Evolutionary conservation across 1,140 invertebrate genomes (phyloP).

Genomic region (Brachionus koreanus): DNA sequence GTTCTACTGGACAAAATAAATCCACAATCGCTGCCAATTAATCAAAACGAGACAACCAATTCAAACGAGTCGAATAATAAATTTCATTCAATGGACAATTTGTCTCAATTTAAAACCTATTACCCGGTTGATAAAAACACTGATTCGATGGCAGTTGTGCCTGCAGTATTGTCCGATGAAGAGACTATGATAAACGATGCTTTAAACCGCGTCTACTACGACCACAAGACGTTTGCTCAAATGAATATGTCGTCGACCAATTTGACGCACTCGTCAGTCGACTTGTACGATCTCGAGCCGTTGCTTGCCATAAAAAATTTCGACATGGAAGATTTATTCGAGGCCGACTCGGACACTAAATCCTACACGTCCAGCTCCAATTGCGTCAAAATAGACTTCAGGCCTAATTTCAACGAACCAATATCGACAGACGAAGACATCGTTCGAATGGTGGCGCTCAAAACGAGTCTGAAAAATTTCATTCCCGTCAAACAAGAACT

Average conservation of each 20-base stretch:
- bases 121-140: not conserved
- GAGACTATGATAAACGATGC: too few relatives aligned
- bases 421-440: not conserved
- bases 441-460: not conserved
- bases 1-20: not conserved
- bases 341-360: not conserved
- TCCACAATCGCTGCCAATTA: not conserved
- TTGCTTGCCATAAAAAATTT: not conserved
- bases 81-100: not conserved
- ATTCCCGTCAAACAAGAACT: not conserved
- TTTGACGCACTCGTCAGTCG: not conserved
- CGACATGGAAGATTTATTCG: not conserved
- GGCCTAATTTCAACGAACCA: not conserved
- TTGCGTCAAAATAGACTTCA: not conserved
- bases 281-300: slow-evolving; percentile 15
- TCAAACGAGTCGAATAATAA: not conserved
- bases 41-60: not conserved
- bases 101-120: not conserved
- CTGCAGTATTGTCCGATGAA: not conserved
- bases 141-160: not conserved
- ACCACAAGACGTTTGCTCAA: not conserved
- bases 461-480: not conserved
- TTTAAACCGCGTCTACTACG: not conserved
- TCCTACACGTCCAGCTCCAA: not conserved
- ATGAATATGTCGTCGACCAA: not conserved